Conservation (phyloP, 2,797 vertebrate species). For the Anolis apletophallus region DNA sequence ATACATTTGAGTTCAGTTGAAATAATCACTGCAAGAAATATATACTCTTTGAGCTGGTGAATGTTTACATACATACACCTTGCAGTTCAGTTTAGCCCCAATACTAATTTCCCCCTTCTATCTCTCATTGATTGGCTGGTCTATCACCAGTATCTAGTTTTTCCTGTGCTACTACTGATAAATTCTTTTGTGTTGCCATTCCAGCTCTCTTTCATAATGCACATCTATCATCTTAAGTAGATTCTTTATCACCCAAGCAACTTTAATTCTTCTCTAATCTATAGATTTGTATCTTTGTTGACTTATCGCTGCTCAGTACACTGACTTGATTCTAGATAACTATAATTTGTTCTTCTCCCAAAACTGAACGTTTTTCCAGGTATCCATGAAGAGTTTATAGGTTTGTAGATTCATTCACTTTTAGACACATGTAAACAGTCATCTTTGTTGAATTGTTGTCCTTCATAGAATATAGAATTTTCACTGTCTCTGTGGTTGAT, state of each 20-base stretch:
- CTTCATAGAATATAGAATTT: slow-evolving; percentile 10
- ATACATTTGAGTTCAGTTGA: no score
- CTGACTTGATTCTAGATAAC: background rate
- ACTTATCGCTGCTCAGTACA: slow-evolving; percentile 23
- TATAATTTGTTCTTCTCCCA: slow-evolving; percentile 11
- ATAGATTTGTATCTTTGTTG: slow-evolving; percentile 31
- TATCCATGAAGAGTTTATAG: background rate
- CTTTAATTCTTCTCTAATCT: slow-evolving; percentile 6
- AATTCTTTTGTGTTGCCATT: background rate
- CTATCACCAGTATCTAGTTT: fast-evolving
- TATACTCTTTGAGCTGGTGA: no score
- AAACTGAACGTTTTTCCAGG: background rate
- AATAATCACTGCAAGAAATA: no score
- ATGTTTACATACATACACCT: no score
- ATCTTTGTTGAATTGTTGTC: slow-evolving; percentile 27
- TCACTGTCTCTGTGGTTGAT: slow-evolving; percentile 18
- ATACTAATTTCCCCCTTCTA: no score
- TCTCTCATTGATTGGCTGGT: background rate
- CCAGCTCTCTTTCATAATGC: slow-evolving; percentile 4
- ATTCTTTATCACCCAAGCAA: slow-evolving; percentile 33
- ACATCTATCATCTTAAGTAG: background rate
- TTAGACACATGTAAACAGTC: background rate
- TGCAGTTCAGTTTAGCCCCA: no score
- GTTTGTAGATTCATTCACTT: slow-evolving; percentile 28
- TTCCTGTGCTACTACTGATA: background rate